Evolutionary conservation across 2,797 vertebrate genomes (phyloP).

Genomic region (Gymnothorax reevesii): DNA sequence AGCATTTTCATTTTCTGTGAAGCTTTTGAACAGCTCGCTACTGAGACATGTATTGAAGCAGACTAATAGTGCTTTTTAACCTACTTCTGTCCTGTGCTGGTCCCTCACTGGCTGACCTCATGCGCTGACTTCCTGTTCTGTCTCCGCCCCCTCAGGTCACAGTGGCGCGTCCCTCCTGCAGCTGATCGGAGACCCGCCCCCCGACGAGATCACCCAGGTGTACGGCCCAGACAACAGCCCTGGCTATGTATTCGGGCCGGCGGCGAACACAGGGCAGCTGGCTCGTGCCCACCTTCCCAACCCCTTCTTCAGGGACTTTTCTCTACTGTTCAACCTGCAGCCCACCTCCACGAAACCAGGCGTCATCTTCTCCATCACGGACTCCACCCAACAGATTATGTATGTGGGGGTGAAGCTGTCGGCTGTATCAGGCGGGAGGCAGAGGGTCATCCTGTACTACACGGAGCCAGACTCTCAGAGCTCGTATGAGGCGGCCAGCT

Average conservation of each 20-base stretch:
- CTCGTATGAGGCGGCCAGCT: conserved; percentile 78
- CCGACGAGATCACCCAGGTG: conserved; percentile 71
- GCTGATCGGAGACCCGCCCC: conserved; percentile 85
- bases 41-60: conserved; percentile 14
- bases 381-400: conserved; percentile 79
- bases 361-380: conserved; percentile 84
- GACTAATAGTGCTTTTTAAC: conserved; percentile 49
- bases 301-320: conserved; percentile 87
- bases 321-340: conserved; percentile 83
- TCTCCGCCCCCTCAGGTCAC: conserved; percentile 59
- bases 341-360: conserved; percentile 74
- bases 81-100: conserved; percentile 17
- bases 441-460: conserved; percentile 85
- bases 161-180: conserved; percentile 83
- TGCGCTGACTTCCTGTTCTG: background rate
- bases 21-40: background rate
- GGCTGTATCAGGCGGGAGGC: conserved; percentile 59
- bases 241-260: conserved; percentile 77
- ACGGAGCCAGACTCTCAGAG: conserved; percentile 73
- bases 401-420: conserved; percentile 87
- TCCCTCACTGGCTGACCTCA: background rate
- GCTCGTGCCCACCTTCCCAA: conserved; percentile 81
- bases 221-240: conserved; percentile 74
- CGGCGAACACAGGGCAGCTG: conserved; percentile 79
- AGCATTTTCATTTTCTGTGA: background rate